Base-by-base conservation (phyloP, 2,113 vertebrate genomes). In the Limanda limanda region DNA sequence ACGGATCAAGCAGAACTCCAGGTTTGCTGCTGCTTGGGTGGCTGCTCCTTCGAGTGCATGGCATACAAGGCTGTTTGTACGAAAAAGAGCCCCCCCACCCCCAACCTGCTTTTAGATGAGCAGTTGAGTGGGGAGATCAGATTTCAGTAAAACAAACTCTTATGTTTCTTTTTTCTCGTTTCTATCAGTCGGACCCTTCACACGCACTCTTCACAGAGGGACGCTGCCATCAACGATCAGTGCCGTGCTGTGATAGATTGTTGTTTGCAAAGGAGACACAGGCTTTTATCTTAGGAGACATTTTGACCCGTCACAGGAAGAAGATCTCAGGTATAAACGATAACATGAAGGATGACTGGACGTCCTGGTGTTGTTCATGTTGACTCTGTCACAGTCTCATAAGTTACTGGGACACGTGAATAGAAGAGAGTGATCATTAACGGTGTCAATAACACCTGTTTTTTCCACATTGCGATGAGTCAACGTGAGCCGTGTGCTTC, bases 21-120 rank as follows among this genome's bases (percentile, higher is more conserved):
- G 35, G 20, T 11, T 76, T 68, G 64, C 74, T 59, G 74, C 85
- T 65, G 78, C 85, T 20, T 92, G 91, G 89, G 92, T 92, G 90
- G 90, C 83, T 90, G 51, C 15, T 24, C 7, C 57, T 88, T 64
- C 0, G 51, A 62, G 72, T 60, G 57, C 15, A 0, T 9, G 17
- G 66, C 20, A 63, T 17, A 40, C 51, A 40, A 68, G 24, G 35
- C 52, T 27, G 42, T 62, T 66, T 42, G 40, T 31, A n/a, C 54
- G 76, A 82, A 54, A 58, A 76, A 72, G 51, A 81, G 71, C 31
- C 60, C 20, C 51, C 51, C 23, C 55, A 10, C n/a, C 54, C 21
- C 54, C 40, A 37, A 37, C 35, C 35, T 37, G 2, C 72, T 15
- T 0, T 0, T 1, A 56, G 64, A 74, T 57, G 47, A 79, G 66